Base-by-base conservation (phyloP, 2,888 invertebrate genomes). In the Sabellastarte sp. region DNA sequence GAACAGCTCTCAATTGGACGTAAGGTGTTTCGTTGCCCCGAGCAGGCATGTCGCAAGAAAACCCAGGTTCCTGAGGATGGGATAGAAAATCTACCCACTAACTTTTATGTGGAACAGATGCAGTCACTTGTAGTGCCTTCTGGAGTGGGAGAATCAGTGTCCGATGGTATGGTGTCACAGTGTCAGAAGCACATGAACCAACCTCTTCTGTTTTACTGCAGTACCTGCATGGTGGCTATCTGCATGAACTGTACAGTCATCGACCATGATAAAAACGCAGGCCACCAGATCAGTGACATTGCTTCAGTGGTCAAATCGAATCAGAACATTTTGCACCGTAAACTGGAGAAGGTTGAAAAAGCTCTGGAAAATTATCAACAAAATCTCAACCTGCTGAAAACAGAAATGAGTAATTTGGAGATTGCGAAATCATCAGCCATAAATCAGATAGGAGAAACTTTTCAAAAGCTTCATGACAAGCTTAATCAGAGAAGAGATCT, bases 211-310 rank as follows among this genome's bases (percentile, higher is more conserved):
- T 64, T 64, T 32, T 64, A 41, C 59, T 64, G 64, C 29, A 33
- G 30, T 50, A 64, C 64, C 2, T 64, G 64, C 29, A 32, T 41
- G 24, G 31, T 41, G n/a, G 30, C 64, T 3, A 64, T 64, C 15
- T 64, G 64, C 57, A 64, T 64, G 64, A 64, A 64, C 56, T 64
- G 64, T 29, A 64, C 64, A 20, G 61, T 64, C 1, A 33, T 64
- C 4, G 64, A 64, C 32, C 64, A 64, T 30, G 64, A 64, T 26
- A 64, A 62, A 32, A 52, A 57, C 26, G 57, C 33, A 1, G 64
- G 64, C 1, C 64, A 64, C 58, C 28, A 31, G 2, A 64, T 64
- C n/a, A 57, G 5, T 5, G 64, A 64, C 26, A 58, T 64, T 20
- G 32, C 52, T 4, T 41, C 53, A 2, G 61, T 51, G 29, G 53